Evolutionary conservation across 2,113 vertebrate species (phyloP), one percentile per base, ranked within the genome.

Genomic region (Alces alces): DNA sequence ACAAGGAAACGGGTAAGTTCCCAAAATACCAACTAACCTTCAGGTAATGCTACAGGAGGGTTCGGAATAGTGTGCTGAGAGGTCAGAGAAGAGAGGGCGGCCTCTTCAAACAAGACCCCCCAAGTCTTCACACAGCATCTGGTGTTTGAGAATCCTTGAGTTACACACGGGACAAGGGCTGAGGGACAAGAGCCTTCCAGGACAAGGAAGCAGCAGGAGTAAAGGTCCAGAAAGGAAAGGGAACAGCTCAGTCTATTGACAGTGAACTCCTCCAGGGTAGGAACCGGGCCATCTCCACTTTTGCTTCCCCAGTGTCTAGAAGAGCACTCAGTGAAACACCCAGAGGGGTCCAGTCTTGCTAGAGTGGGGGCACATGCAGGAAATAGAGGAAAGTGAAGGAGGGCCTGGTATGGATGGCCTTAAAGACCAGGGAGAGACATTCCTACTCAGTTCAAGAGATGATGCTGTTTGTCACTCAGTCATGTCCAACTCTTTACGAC

Each of bases 11-110:
- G 23, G n/a, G 60, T 52, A 57, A 89, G 30, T 64, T 76, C 84
- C 54, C 83, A 14, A 83, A 89, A 92, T 60, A 70, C 79, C 86
- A 94, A 78, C 64, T 33, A 66, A 78, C 66, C 78, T 73, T 19
- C 27, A 27, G 8, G 61, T 12, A 55, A 60, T 6, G 78, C 54
- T 54, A 15, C 57, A 27, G 58, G 47, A 55, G 17, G 52, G 27
- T 52, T 45, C 7, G 13, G 36, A 64, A 39, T 3, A 80, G 73
- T 45, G 8, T 17, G 43, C 76, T n/a, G 15, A 12, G 70, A 36
- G 27, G 11, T 73, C 47, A 86, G 55, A 90, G 30, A 11, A n/a
- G 10, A 5, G 15, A 76, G 33, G 23, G 9, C 6, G 5, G 66
- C 33, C 27, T 25, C 84, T 39, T 36, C 84, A 19, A 45, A 23